Evolutionary conservation across 2,888 invertebrate genomes (phyloP).

Genomic region (Hofmannophila pseudospretella): DNA sequence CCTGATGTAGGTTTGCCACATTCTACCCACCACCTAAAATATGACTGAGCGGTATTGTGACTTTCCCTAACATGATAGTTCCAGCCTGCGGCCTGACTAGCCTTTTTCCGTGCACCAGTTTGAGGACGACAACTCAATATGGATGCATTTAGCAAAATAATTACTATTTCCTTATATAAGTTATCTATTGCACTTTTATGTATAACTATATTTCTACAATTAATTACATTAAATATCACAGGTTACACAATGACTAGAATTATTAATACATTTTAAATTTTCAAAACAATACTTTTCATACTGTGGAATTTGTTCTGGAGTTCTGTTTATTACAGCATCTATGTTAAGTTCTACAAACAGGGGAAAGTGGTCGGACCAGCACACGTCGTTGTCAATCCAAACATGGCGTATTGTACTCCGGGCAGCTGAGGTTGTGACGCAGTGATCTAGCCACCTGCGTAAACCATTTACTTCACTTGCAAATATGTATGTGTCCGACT

Average conservation of each 20-base stretch:
- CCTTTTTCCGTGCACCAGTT: not conserved
- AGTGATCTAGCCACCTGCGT: constrained; percentile 13
- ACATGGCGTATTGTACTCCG: constrained; percentile 7
- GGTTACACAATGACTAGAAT: not conserved
- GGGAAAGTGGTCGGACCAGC: constrained; percentile 14
- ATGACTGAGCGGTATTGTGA: no score
- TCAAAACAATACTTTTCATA: not conserved
- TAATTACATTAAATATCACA: not conserved
- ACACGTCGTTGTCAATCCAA: constrained; percentile 5
- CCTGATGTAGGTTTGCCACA: no score
- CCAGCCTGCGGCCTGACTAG: constrained; percentile 6
- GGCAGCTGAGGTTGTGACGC: constrained; percentile 8
- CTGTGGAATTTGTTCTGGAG: not conserved
- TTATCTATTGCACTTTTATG: not conserved
- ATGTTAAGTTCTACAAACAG: not conserved
- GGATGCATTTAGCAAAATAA: not conserved
- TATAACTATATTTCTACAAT: not conserved
- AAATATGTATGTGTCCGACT: constrained; percentile 9
- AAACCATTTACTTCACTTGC: constrained; percentile 8
- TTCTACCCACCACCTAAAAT: no score
- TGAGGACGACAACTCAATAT: not conserved
- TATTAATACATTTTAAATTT: not conserved
- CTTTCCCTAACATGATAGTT: constrained; percentile 7
- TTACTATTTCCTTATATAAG: not conserved
- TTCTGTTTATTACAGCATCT: not conserved